A percentile compares a stretch with the other conserved stretches of the same genome.
Evolutionary conservation across 2,888 invertebrate species (phyloP).

Genomic region (Nesidiocoris tenuis): DNA sequence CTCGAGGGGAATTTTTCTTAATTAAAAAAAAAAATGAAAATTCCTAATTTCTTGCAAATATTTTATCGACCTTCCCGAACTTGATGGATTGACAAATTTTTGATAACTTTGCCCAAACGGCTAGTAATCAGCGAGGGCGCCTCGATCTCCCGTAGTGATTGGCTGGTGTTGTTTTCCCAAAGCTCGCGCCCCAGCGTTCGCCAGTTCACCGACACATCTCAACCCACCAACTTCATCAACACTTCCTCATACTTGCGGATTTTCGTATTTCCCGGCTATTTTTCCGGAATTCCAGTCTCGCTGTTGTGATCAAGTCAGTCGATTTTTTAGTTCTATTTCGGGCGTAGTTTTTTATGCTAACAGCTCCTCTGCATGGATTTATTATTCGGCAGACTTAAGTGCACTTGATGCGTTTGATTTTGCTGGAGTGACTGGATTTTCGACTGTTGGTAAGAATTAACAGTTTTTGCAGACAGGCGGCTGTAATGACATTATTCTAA

Average conservation of each 20-base stretch:
- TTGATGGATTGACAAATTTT: not conserved
- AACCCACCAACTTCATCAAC: conserved; percentile 24
- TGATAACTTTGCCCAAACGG: conserved; percentile 21
- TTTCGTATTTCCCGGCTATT: conserved; percentile 13
- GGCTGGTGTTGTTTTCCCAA: conserved; percentile 34
- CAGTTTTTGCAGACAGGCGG: too few species aligned
- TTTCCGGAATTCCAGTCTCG: conserved; percentile 26
- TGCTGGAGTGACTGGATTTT: too few species aligned
- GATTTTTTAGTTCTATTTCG: not conserved
- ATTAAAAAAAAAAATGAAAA: too few species aligned
- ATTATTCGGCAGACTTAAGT: too few species aligned
- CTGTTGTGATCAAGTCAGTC: conserved; percentile 23
- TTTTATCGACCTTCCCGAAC: not conserved
- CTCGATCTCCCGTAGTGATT: conserved; percentile 19
- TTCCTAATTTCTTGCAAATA: too few species aligned
- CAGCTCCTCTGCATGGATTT: not conserved
- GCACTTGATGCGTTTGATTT: too few species aligned
- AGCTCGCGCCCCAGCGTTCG: not conserved
- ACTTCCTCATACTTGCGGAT: not conserved
- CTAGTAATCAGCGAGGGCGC: conserved; percentile 33
- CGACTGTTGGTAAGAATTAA: too few species aligned
- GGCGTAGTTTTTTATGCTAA: not conserved
- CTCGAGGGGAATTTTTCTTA: too few species aligned
- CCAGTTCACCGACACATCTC: conserved; percentile 39
- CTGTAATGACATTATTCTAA: too few species aligned